A percentile compares a stretch with the other conserved stretches of the same genome.
These are phyloP conservation scores for Drosophila willistoni DNA, from an alignment of 1,140 invertebrate species.

Conservation along the genomic window DNA sequence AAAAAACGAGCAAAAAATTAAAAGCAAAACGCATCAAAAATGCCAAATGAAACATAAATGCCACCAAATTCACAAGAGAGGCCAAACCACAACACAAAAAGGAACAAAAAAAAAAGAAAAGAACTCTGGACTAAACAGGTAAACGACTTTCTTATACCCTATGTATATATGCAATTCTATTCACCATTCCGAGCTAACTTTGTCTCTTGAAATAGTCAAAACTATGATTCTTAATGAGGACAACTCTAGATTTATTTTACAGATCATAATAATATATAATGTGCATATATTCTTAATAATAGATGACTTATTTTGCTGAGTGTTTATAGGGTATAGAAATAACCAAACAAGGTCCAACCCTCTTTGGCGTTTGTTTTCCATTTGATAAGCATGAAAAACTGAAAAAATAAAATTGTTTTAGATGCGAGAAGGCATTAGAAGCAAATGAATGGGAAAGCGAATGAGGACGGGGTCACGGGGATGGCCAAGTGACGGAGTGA, in stretches of 20 bases:
- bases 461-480: constrained; percentile 3
- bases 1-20: constrained; percentile 43
- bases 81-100: constrained; percentile 59
- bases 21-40: constrained; percentile 73
- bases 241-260: too few relatives aligned
- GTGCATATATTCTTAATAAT: too few relatives aligned
- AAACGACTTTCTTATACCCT: not conserved
- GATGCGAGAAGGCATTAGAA: constrained; percentile 17
- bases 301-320: not conserved
- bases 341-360: constrained; percentile 25
- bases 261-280: too few relatives aligned
- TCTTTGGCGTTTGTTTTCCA: constrained; percentile 73
- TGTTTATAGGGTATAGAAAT: not conserved
- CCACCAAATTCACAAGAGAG: constrained; percentile 22
- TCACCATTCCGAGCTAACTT: too few relatives aligned
- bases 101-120: not conserved
- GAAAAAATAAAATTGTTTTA: constrained; percentile 69
- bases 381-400: constrained; percentile 82
- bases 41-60: constrained; percentile 80
- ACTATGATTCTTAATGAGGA: too few relatives aligned
- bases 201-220: too few relatives aligned
- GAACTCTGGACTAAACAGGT: not conserved
- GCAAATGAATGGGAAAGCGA: constrained; percentile 9
- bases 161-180: too few relatives aligned
- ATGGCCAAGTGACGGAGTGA: constrained; percentile 15